phyloP scores from a whole-genome alignment of 2,888 invertebrate genomes.

The Allolobophora icterica region DNA sequence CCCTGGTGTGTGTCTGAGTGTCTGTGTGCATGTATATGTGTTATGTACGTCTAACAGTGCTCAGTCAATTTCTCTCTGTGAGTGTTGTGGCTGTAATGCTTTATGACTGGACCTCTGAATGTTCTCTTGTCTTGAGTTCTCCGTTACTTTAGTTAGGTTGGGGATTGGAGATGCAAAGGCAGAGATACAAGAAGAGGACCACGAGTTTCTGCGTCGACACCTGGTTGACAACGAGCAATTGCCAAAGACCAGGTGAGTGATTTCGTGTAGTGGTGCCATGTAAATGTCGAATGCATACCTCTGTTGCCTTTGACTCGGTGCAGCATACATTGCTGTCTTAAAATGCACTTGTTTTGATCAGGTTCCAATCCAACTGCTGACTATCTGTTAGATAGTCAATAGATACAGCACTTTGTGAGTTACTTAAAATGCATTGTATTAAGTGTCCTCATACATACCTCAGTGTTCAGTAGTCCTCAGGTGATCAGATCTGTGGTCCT shows the following conservation, averaged over 20 bases:
- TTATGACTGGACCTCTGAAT: neutral
- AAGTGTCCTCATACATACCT: too few relatives aligned
- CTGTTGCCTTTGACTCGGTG: neutral
- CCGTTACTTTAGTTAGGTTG: slow-evolving; percentile 43
- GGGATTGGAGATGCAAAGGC: slow-evolving; percentile 56
- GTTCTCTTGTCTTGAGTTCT: neutral
- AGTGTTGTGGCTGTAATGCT: too few relatives aligned
- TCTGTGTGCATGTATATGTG: too few relatives aligned
- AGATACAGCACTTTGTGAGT: too few relatives aligned
- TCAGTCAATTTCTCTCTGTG: neutral
- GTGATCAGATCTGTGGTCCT: too few relatives aligned
- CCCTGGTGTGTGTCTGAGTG: too few relatives aligned
- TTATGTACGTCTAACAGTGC: neutral
- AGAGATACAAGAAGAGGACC: slow-evolving; percentile 48
- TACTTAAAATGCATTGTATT: too few relatives aligned
- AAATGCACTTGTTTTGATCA: too few relatives aligned
- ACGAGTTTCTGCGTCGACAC: neutral
- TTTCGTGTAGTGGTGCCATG: neutral
- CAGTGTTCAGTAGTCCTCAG: too few relatives aligned
- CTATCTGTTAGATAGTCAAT: too few relatives aligned
- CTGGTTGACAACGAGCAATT: neutral
- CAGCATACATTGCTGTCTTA: too few relatives aligned
- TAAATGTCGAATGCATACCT: neutral
- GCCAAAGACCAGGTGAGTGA: neutral
- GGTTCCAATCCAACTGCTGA: too few relatives aligned